Base-by-base conservation (phyloP, 2,113 vertebrate species). In the Scartelaos histophorus region DNA sequence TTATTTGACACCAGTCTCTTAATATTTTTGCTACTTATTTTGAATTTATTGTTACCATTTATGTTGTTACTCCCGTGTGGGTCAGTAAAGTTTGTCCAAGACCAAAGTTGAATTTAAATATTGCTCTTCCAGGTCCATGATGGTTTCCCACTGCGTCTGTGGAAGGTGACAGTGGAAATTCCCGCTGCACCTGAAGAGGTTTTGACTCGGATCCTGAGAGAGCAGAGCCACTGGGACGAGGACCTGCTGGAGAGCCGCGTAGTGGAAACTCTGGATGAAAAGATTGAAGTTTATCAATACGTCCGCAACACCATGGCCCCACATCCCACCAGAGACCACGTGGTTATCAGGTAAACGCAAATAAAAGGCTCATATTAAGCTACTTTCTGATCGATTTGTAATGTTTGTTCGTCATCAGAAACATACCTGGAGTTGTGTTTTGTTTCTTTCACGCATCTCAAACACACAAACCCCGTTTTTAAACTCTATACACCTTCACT, bases 221-320 rank as follows among this genome's bases (percentile, higher is more conserved):
- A 99, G 85, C 96, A 97, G 54, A 95, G 95, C 53, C 94, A 95
- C 43, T 99, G 98, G 98, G 98, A 99, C 0, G 96, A 98, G 74
- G 97, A 99, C 83, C 95, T 99, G 65, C 86, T 97, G 49, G 97
- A 98, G 82, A 95, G 95, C 92, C 95, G 97, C 54, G 92, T 97
- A 6, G 92, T 98, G 7, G 96, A 98, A 79, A 93, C 91, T 1
- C 85, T 99, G 58, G 96, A 97, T 77, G 92, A 93, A 56, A 94
- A 94, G 71, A 97, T 95, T 0, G 98, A 99, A 75, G 86, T 99
- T 81, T 98, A 96, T 79, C 97, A 97, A 87, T 99, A 96, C 0
- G 94, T 97, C 86, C 68, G 95, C 76, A 95, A 96, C 89, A 95
- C 93, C 90, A 99, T 99, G 98, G 95, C 96, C 24, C 97, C 98